Evolutionary conservation across 1,140 invertebrate genomes (phyloP).

Genomic region (Lutraria rhynchaena): DNA sequence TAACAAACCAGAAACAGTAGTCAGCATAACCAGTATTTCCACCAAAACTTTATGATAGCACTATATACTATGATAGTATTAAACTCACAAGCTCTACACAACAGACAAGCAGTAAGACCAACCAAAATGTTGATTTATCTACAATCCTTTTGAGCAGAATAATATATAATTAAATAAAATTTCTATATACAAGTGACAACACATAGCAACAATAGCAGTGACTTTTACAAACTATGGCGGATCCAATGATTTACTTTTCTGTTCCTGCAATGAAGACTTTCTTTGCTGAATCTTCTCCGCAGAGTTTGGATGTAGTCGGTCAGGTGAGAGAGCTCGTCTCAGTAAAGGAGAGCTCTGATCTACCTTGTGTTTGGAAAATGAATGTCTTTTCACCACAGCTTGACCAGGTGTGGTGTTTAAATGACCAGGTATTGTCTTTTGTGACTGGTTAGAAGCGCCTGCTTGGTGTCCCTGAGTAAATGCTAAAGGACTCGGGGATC

Average conservation of each 20-base stretch:
- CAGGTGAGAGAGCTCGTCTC: constrained; percentile 93
- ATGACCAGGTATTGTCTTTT: constrained; percentile 76
- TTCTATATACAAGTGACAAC: constrained; percentile 14
- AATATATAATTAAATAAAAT: constrained; percentile 26
- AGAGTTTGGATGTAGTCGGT: constrained; percentile 86
- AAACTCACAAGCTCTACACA: background rate
- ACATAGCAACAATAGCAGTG: background rate
- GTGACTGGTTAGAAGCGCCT: constrained; percentile 73
- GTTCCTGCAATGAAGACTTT: constrained; percentile 76
- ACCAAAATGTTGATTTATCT: too few species aligned
- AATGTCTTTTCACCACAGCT: constrained; percentile 83
- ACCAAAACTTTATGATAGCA: too few species aligned
- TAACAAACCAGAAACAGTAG: too few species aligned
- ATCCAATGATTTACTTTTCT: constrained; percentile 58
- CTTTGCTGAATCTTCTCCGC: constrained; percentile 75
- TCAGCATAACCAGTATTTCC: too few species aligned
- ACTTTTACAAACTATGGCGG: constrained; percentile 25
- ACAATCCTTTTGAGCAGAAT: constrained; percentile 34
- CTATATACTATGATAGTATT: too few species aligned
- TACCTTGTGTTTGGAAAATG: constrained; percentile 89
- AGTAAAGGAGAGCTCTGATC: constrained; percentile 95
- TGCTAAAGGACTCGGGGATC: constrained; percentile 91
- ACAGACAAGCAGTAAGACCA: background rate
- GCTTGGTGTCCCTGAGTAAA: constrained; percentile 84
- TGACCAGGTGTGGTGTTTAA: constrained; percentile 82